phyloP scores from a whole-genome alignment of 2,797 vertebrate species.

The Chanos chanos region DNA sequence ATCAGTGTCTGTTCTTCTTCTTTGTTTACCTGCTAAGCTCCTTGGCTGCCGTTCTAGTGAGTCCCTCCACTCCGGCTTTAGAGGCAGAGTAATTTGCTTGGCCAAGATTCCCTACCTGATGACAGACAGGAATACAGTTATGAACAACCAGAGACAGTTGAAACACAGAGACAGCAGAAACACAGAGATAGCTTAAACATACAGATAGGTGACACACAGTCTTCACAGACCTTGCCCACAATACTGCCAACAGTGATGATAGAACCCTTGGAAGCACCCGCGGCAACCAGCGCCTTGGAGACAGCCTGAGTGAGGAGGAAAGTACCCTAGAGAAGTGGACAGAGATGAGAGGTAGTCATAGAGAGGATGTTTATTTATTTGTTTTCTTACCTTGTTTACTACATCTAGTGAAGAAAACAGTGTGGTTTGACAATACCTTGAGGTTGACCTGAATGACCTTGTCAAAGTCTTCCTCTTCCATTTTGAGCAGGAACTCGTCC shows the following conservation, averaged over 20 bases:
- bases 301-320: conserved; percentile 83
- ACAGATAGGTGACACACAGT: not conserved
- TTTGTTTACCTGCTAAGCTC: conserved; percentile 80
- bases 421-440: conserved; percentile 77
- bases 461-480: conserved; percentile 80
- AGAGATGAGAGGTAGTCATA: not conserved
- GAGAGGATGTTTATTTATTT: too few relatives aligned
- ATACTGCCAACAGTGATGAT: conserved; percentile 87
- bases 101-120: conserved; percentile 83
- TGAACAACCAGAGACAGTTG: not conserved
- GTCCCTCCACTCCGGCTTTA: conserved; percentile 84
- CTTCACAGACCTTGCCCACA: conserved; percentile 77
- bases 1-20: too few relatives aligned
- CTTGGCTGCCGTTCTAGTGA: conserved; percentile 77
- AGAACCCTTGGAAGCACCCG: conserved; percentile 74
- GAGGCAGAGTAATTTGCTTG: conserved; percentile 82
- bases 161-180: too few relatives aligned
- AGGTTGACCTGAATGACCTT: conserved; percentile 81
- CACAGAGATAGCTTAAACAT: not conserved
- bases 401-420: too few relatives aligned
- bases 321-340: conserved; percentile 67
- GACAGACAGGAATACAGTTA: not conserved
- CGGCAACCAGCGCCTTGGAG: conserved; percentile 76
- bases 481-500: conserved; percentile 79
- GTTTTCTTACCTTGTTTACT: too few relatives aligned